Base-by-base conservation (phyloP, 2,113 vertebrate species). In the Pollimyrus isidori region DNA sequence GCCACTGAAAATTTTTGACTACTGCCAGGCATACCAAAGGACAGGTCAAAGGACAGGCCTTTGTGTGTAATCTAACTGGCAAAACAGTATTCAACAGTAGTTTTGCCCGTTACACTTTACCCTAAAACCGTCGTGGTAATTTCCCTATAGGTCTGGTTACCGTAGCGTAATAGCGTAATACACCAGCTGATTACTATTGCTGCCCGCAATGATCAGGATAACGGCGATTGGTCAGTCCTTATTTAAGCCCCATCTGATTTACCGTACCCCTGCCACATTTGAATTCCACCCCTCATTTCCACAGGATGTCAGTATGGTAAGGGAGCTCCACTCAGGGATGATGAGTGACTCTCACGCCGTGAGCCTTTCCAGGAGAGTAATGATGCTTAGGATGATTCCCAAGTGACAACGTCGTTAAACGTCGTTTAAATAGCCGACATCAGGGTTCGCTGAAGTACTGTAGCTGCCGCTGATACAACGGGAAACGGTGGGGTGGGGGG, bases 271-370 rank as follows among this genome's bases (percentile, higher is more conserved):
- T 0, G 17, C 10, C 49, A 45, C 65, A 45, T 82, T 90, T 56
- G 87, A 90, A 90, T 90, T 76, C 56, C 87, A 30, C 83, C 23
- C 17, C 89, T 88, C 86, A 69, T 91, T 82, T 91, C 86, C 85
- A 69, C 76, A 26, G 17, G 11, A 53, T 45, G 56, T 89, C 86
- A 46, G 58, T 17, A 45, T 85, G 35, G 15, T 87, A 46, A 62
- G 87, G 69, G 83, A 89, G 58, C 88, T 56, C 56, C 87, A 84
- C 86, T 46, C 45, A 46, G 19, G n/a, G 89, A 83, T 73, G 53
- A 65, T 30, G 49, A 87, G 85, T 30, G 48, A 76, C 56, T 39
- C 73, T 26, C 9, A 73, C 48, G 13, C 76, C 42, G 52, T 26
- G 65, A 89, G 82, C n/a, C 21, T 56, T 87, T 88, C 88, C 90